Evolutionary conservation across 1,140 invertebrate species (phyloP).

Genomic region (Daktulosphaira vitifoliae): DNA sequence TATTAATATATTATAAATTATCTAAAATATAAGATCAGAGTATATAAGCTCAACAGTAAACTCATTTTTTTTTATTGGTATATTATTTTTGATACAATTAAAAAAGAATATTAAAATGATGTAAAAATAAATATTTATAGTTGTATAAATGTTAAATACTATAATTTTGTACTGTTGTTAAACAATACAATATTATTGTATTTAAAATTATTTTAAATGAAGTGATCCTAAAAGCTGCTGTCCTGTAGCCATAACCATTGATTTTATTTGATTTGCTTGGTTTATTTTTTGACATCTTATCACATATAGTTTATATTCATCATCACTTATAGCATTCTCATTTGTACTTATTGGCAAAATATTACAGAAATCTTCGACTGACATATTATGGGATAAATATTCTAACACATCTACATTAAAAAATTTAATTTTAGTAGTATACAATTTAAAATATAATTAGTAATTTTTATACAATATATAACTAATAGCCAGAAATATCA

Average conservation of each 20-base stretch:
- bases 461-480: not conserved
- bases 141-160: no score
- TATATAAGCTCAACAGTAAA: no score
- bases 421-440: no score
- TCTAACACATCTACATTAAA: slow-evolving; percentile 34
- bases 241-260: slow-evolving; percentile 52
- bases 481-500: no score
- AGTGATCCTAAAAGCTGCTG: slow-evolving; percentile 48
- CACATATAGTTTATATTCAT: slow-evolving; percentile 36
- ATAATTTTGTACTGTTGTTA: no score
- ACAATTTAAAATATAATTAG: not conserved
- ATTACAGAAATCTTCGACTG: slow-evolving; percentile 32
- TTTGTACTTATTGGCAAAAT: slow-evolving; percentile 11
- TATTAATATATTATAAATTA: no score
- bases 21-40: no score
- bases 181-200: not conserved
- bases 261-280: slow-evolving; percentile 53
- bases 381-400: slow-evolving; percentile 35
- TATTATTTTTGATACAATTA: no score
- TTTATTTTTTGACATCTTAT: slow-evolving; percentile 38
- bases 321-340: slow-evolving; percentile 11
- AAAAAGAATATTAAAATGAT: no score
- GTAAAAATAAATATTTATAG: no score
- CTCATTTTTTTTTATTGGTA: no score
- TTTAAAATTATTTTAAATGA: slow-evolving; percentile 36